Conservation (phyloP, 2,113 vertebrate species). For the Passer domesticus region DNA sequence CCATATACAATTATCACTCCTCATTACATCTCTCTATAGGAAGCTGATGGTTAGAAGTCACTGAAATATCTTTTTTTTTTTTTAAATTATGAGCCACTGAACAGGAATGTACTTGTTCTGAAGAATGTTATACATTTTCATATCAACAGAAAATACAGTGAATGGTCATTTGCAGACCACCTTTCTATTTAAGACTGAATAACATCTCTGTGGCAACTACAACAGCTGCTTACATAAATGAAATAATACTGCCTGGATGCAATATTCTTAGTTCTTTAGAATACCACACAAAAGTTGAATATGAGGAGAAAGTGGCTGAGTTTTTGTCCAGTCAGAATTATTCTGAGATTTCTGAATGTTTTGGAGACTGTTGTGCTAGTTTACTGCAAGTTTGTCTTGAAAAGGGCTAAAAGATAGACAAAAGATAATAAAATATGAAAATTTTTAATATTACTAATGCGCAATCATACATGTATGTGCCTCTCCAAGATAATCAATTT, state of each 20-base stretch:
- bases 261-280: background rate
- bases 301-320: background rate
- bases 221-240: background rate
- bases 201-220: conserved; percentile 36
- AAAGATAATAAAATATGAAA: background rate
- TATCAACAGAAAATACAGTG: background rate
- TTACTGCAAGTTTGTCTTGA: background rate
- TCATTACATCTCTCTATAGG: background rate
- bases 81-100: background rate
- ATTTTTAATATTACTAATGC: background rate
- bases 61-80: background rate
- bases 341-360: background rate
- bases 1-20: background rate
- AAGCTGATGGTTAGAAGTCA: background rate
- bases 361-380: background rate
- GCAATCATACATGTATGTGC: background rate
- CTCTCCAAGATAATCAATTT: background rate
- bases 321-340: background rate
- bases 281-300: too few relatives aligned
- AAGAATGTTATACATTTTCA: background rate
- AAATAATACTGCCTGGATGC: background rate
- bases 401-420: background rate
- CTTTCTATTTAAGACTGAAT: background rate
- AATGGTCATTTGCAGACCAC: background rate
- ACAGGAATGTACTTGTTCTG: background rate